Base-by-base conservation (phyloP, 1,140 invertebrate species). In the Tribolium castaneum region DNA sequence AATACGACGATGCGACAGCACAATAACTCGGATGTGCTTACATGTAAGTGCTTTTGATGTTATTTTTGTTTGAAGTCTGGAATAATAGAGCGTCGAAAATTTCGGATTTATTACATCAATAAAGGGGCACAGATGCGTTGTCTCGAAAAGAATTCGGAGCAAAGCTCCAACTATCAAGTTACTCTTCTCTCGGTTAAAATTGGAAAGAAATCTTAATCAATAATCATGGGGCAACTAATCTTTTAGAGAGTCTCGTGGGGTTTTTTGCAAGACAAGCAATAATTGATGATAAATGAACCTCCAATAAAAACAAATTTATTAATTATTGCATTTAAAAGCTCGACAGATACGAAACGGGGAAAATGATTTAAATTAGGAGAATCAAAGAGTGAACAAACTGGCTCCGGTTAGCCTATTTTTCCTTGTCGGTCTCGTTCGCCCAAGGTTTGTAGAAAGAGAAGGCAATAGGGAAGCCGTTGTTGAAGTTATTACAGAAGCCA, bases 281-380 rank as follows among this genome's bases (percentile, higher is more conserved):
- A 66, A 34, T 35, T 66, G 59, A 35, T 35, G 59, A 66, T 66
- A 66, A 66, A 66, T 59, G 54, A 59, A 66, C 59, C 59, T 39
- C 12, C 30, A 14, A 35, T 35, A 35, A 66, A 66, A 66, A 66
- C 59, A 66, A 66, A 66, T 66, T 66, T 66, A 66, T 66, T 66
- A 66, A 66, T 66, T 66, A 66, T 66, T 66, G 59, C 59, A 66
- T 66, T 66, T 66, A 66, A 66, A 66, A 66, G 59, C 59, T 66
- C 59, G 59, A 39, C 59, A 66, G 59, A 66, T 66, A 66, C 59
- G 59, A 66, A 66, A 30, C 30, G 34, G 59, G 70, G 45, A 50
- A 25, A 72, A 72, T 72, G 70, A 72, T 72, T 72, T 30, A 72
- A 54, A 74, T 52, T 74, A 54, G 45, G 50, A 54, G 52, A 74